Base-by-base conservation (phyloP, 64 coral and sea anemone genomes). In the Pocillopora verrucosa region DNA sequence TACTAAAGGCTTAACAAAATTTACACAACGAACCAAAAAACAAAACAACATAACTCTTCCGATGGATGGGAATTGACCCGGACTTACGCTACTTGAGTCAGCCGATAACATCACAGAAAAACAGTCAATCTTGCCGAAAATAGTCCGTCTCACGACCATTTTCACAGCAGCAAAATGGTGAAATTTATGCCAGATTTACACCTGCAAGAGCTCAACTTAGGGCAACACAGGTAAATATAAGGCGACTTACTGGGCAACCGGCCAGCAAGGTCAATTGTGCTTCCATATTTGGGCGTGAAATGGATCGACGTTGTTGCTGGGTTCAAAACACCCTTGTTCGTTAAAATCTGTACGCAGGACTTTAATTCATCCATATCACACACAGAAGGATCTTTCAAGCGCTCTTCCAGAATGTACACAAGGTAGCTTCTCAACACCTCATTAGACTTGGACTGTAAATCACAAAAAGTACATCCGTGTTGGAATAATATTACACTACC, bases 221-320 rank as follows among this genome's bases (percentile, higher is more conserved):
- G 30, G 30, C 30, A 30, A 30, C 30, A 30, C 30, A 30, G 30
- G 30, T 30, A 30, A 30, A 13, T n/a, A 72, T 12, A 7, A 75
- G 24, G 76, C 13, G 36, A 37, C 92, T 94, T 89, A 98, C 95
- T 91, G 63, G 92, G 85, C 76, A 98, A 38, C 10, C 86, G 61
- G 7, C 63, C 12, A 63, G 75, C 69, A 72, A 98, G 95, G 38
- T 98, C 80, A 63, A 93, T 63, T 16, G 37, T 20, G 77, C 94
- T 94, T 16, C 95, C 95, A 86, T 94, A 98, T 85, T 89, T 86
- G 13, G 75, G 37, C 51, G 95, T 94, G 76, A 98, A 98, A 86
- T 98, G 80, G 13, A 98, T 86, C 2, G 95, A 86, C 20, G 74
- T 68, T 16, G 80, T n/a, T 9, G 12, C 58, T 16, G 95, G 95